Conservation (phyloP, 2,113 vertebrate species). For the Siniperca chuatsi region DNA sequence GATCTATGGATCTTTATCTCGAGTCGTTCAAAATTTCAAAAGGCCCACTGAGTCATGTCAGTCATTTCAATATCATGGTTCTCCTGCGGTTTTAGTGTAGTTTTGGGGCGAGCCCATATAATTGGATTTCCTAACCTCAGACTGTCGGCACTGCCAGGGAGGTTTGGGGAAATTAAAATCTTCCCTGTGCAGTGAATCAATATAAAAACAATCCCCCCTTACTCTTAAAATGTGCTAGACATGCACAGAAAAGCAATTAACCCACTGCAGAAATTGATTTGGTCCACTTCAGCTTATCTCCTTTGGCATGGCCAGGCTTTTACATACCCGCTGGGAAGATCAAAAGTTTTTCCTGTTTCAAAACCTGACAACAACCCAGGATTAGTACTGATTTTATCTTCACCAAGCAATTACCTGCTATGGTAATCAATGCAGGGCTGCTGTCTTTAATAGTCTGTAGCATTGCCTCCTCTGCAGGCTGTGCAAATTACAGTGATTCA, state of each 20-base stretch:
- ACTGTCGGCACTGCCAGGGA: conserved; percentile 43
- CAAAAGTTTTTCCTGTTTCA: conserved; percentile 66
- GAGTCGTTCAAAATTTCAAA: conserved; percentile 46
- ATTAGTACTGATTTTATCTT: conserved; percentile 77
- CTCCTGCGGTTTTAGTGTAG: conserved; percentile 42
- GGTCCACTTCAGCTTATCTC: conserved; percentile 72
- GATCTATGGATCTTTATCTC: conserved; percentile 65
- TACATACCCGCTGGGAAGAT: conserved; percentile 63
- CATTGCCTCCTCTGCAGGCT: conserved; percentile 62
- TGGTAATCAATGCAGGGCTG: conserved; percentile 76
- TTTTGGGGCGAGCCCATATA: conserved; percentile 50
- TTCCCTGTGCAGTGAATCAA: conserved; percentile 72
- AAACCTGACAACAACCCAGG: conserved; percentile 65
- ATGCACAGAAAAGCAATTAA: conserved; percentile 79
- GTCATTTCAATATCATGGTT: conserved; percentile 56
- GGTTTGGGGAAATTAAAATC: conserved; percentile 73
- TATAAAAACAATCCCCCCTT: conserved; percentile 63
- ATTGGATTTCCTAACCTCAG: conserved; percentile 73
- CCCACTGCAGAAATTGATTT: conserved; percentile 77
- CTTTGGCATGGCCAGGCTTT: conserved; percentile 63
- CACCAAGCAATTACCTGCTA: conserved; percentile 75
- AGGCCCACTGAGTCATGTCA: conserved; percentile 48
- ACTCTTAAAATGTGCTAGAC: conserved; percentile 65
- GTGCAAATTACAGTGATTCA: conserved; percentile 76
- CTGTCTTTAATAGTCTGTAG: conserved; percentile 69